phyloP scores from a whole-genome alignment of 2,797 vertebrate species.

The Anguilla obscura region DNA sequence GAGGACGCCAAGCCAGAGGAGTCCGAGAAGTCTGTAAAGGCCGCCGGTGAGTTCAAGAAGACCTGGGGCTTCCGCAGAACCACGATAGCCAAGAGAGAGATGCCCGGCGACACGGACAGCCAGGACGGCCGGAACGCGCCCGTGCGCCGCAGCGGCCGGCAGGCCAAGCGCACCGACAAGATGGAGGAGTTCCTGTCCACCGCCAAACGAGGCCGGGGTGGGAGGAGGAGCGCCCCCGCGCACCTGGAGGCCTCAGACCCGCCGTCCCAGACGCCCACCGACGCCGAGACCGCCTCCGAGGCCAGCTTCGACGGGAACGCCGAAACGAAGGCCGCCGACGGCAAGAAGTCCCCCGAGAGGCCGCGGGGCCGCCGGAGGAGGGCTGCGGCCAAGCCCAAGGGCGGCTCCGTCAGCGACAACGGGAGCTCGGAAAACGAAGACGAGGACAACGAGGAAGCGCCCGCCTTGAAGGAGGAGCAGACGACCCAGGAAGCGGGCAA shows the following conservation, averaged over 20 bases:
- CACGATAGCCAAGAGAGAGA: conserved; percentile 89
- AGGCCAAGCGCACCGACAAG: conserved; percentile 91
- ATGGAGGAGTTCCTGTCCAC: conserved; percentile 94
- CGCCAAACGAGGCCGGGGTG: conserved; percentile 75
- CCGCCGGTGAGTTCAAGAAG: conserved; percentile 83
- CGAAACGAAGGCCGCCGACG: conserved; percentile 71
- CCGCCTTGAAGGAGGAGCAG: conserved; percentile 20
- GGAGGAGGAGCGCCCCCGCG: conserved; percentile 71
- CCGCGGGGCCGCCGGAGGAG: conserved; percentile 58
- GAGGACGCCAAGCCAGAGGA: conserved; percentile 62
- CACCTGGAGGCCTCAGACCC: conserved; percentile 84
- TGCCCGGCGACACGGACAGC: conserved; percentile 78
- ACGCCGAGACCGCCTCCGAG: conserved; percentile 90
- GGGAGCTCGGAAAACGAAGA: conserved; percentile 74
- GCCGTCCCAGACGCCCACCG: conserved; percentile 84
- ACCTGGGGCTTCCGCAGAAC: conserved; percentile 90
- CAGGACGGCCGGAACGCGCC: conserved; percentile 76
- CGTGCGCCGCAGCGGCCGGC: conserved; percentile 88
- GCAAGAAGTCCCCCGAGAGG: conserved; percentile 66
- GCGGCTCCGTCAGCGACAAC: conserved; percentile 60
- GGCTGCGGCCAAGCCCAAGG: conserved; percentile 37
- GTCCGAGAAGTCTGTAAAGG: conserved; percentile 64
- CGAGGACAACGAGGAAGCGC: neutral
- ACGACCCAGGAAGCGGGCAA: conserved; percentile 53
- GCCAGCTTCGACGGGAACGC: conserved; percentile 87